phyloP scores from a whole-genome alignment of 2,797 vertebrate species.

The Sebastes trivittatus region DNA sequence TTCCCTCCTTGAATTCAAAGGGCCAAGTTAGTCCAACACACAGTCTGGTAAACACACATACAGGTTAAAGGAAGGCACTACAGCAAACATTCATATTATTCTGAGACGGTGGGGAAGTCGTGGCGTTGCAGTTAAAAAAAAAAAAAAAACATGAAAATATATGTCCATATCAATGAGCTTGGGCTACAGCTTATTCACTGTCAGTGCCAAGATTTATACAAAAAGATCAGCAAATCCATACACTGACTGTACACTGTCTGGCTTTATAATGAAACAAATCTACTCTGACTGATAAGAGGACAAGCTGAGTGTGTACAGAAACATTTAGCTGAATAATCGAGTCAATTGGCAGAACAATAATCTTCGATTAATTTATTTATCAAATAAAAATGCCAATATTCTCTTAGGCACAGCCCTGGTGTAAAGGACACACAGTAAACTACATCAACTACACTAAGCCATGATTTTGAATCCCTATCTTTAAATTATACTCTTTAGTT shows the following conservation, averaged over 20 bases:
- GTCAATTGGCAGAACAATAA: background rate
- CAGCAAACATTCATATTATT: slow-evolving; percentile 67
- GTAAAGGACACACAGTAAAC: background rate
- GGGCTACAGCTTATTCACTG: slow-evolving; percentile 46
- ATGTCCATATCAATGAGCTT: slow-evolving; percentile 22
- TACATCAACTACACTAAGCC: background rate
- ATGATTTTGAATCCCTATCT: background rate
- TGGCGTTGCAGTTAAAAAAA: slow-evolving; percentile 24
- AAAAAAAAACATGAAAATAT: slow-evolving; percentile 1
- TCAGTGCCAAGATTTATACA: slow-evolving; percentile 46
- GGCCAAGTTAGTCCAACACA: slow-evolving; percentile 7
- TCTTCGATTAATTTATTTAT: background rate
- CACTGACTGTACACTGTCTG: background rate
- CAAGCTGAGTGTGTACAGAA: background rate
- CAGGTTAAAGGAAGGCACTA: slow-evolving; percentile 33
- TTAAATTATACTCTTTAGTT: background rate
- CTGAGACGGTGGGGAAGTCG: slow-evolving; percentile 58
- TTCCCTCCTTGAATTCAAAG: slow-evolving; percentile 22
- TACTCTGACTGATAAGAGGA: background rate
- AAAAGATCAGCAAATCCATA: slow-evolving; percentile 6
- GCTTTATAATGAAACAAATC: background rate
- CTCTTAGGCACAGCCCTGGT: background rate
- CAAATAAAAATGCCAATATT: background rate
- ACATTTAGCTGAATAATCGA: background rate
- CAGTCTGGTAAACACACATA: background rate